Percentiles rank a stretch among this genome's conserved stretches.
phyloP scores from a whole-genome alignment of 2,888 invertebrate species.

The Aplocera efformata region DNA sequence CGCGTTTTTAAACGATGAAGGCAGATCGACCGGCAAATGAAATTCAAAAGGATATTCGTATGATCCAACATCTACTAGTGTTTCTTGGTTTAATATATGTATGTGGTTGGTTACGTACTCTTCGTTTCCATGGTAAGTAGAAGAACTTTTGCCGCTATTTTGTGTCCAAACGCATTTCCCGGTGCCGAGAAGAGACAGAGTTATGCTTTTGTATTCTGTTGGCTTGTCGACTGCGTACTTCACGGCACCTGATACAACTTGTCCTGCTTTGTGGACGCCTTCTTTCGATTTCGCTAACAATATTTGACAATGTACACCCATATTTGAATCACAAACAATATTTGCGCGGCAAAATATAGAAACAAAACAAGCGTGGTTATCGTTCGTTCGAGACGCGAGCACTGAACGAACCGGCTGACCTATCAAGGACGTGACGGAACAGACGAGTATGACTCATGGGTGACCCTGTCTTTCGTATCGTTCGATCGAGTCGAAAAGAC shows the following conservation, averaged over 20 bases:
- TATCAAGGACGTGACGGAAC: too few species aligned
- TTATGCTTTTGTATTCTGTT: conserved; percentile 24
- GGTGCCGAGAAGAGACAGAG: conserved; percentile 29
- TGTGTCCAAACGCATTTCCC: too few species aligned
- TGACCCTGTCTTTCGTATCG: too few species aligned
- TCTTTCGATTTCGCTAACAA: conserved; percentile 21
- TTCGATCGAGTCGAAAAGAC: too few species aligned
- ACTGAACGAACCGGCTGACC: too few species aligned
- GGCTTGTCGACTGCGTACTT: conserved; percentile 29
- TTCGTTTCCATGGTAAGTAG: conserved; percentile 14
- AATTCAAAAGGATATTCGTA: conserved; percentile 26
- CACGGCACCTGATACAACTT: conserved; percentile 28
- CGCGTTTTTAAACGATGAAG: conserved; percentile 14
- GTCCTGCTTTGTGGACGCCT: conserved; percentile 28
- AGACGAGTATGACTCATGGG: too few species aligned
- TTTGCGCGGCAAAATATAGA: background rate
- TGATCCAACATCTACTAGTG: conserved; percentile 5
- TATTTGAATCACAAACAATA: background rate
- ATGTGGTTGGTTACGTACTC: conserved; percentile 4
- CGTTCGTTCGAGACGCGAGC: too few species aligned
- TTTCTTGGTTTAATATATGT: conserved; percentile 7
- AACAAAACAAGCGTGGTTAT: too few species aligned
- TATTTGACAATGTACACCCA: conserved; percentile 31
- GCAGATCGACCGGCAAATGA: conserved; percentile 19
- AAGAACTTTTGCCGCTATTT: background rate